phyloP scores from a whole-genome alignment of 2,797 vertebrate species.

The Buphagus erythrorhynchus region DNA sequence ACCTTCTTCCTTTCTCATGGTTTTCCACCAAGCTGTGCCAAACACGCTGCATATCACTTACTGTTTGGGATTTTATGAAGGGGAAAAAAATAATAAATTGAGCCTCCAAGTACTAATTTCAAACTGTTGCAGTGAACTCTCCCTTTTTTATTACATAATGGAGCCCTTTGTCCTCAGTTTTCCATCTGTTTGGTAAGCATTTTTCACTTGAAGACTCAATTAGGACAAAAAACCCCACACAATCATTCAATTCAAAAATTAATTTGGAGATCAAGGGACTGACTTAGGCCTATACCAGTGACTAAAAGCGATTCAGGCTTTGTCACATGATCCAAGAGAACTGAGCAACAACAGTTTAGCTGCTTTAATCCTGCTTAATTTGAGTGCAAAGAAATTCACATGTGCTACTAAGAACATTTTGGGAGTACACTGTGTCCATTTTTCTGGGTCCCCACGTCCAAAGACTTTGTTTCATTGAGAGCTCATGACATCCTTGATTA shows the following conservation, averaged over 20 bases:
- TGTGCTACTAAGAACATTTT: constrained; percentile 91
- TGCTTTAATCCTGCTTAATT: constrained; percentile 94
- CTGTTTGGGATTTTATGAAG: constrained; percentile 58
- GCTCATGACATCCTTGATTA: constrained; percentile 85
- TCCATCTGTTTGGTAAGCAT: constrained; percentile 79
- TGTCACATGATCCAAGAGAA: constrained; percentile 88
- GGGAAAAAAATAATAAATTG: constrained; percentile 25
- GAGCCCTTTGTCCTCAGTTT: constrained; percentile 75
- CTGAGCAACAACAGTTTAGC: constrained; percentile 80
- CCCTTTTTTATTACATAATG: constrained; percentile 70
- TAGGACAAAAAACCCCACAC: constrained; percentile 68
- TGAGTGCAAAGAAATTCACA: constrained; percentile 93
- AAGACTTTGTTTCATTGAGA: constrained; percentile 84
- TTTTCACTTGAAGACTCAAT: constrained; percentile 81
- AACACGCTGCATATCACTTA: constrained; percentile 32
- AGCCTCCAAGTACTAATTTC: constrained; percentile 66
- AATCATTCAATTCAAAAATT: constrained; percentile 85
- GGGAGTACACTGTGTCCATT: constrained; percentile 87
- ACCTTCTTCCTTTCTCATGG: not conserved
- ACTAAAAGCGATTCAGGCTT: constrained; percentile 81
- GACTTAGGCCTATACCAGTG: constrained; percentile 78
- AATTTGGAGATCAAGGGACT: constrained; percentile 82
- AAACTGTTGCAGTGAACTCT: constrained; percentile 68
- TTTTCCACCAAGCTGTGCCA: constrained; percentile 56
- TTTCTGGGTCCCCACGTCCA: constrained; percentile 81